Evolutionary conservation across 2,113 vertebrate genomes (phyloP), one percentile per base, ranked within the genome.

Genomic region (Cynopterus brachyotis): DNA sequence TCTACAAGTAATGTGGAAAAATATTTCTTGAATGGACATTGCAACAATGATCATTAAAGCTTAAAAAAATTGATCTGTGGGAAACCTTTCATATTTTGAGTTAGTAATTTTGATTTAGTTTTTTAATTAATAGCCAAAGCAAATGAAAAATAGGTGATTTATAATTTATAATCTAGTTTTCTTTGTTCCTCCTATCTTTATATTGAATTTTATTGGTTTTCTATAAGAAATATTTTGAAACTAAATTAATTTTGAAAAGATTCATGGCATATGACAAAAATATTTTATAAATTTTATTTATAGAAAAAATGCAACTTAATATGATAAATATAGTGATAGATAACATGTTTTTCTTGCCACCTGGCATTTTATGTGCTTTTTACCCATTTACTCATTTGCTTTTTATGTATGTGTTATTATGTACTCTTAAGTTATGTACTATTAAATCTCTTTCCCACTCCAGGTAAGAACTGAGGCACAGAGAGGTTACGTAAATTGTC

Each of bases 111-210:
- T 91, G 0, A 75, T 22, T 84, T 62, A 59, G 4, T 76, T 94
- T 76, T 19, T 35, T 9, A 53, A 67, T 88, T 26, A 76, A 16
- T 82, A 85, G 30, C 1, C 26, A 73, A 79, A 67, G 19, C 62
- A 64, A 89, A 50, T 91, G 3, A 95, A 95, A 96, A 95, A 62
- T 35, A 66, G 19, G 8, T 91, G 30, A 72, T 40, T 78, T 66
- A 26, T 78, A 79, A 64, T 73, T 75, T 69, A 50, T 86, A 42
- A 73, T 60, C 19, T 80, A 73, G 9, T 87, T 90, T 92, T 70
- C 37, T 89, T 45, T 57, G 42, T 66, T 76, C 22, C 1, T 96
- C 26, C 2, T 2, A 37, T 79, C 79, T 85, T 95, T 78, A 64
- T 91, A 5, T 82, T 80, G 57, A 9, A n/a, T 85, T 84, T 88